Evolutionary conservation across 1,140 invertebrate species (phyloP).

Genomic region (Drosophila nikananu): DNA sequence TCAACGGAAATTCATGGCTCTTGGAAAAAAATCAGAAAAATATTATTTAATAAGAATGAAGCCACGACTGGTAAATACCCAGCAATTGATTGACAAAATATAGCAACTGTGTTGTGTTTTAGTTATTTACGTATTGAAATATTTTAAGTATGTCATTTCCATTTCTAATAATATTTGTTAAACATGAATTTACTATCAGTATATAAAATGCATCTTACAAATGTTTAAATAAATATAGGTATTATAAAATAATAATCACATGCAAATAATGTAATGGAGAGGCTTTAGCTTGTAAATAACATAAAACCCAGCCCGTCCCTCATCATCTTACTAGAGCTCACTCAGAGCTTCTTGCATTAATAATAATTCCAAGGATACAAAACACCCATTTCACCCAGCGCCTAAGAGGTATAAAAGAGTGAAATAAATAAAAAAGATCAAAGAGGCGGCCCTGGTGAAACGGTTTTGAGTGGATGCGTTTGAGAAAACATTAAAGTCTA

Average conservation of each 20-base stretch:
- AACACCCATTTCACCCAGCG: neutral
- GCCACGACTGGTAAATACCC: neutral
- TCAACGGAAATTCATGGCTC: constrained; percentile 4
- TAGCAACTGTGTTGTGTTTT: neutral
- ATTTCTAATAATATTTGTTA: too few relatives aligned
- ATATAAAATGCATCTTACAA: too few relatives aligned
- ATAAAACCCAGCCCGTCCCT: neutral
- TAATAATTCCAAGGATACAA: neutral
- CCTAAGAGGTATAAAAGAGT: constrained; percentile 1
- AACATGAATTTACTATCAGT: too few relatives aligned
- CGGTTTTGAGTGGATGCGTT: constrained; percentile 69
- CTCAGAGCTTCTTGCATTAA: neutral
- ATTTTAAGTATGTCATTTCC: too few relatives aligned
- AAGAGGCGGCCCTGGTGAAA: constrained; percentile 51
- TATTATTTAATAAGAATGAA: neutral
- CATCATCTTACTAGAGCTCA: too few relatives aligned
- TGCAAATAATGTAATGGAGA: neutral
- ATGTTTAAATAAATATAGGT: neutral
- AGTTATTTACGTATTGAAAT: too few relatives aligned
- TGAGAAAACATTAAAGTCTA: constrained; percentile 69
- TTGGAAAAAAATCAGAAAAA: neutral
- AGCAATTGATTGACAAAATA: neutral
- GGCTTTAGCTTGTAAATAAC: too few relatives aligned
- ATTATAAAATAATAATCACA: neutral
- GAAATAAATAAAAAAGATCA: constrained; percentile 53